These are phyloP conservation scores for Agonopterix subpropinquella DNA, from an alignment of 2,888 invertebrate genomes.

Conservation along the genomic window DNA sequence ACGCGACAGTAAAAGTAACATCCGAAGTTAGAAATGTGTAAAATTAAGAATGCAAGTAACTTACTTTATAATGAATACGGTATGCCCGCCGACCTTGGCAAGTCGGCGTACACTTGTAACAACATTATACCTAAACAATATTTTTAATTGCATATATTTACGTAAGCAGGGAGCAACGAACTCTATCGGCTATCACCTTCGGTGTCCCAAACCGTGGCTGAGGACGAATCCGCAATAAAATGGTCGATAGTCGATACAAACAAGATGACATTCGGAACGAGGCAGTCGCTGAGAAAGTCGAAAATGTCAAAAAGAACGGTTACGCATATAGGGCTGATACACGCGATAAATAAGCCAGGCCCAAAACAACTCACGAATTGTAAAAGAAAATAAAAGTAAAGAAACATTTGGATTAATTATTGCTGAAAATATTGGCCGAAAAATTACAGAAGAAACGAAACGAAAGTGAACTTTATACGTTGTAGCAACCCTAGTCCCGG, in stretches of 20 bases:
- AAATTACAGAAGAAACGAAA: no score
- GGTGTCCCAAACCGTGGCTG: conserved; percentile 64
- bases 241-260: conserved; percentile 52
- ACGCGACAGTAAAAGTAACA: no score
- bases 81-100: conserved; percentile 14
- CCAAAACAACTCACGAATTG: no score
- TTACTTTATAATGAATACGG: no score
- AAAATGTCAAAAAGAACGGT: conserved; percentile 10
- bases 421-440: no score
- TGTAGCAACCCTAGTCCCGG: not conserved
- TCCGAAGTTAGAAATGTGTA: no score
- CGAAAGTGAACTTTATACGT: no score
- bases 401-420: no score
- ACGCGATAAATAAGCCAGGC: conserved; percentile 1
- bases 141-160: conserved; percentile 60
- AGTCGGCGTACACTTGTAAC: conserved; percentile 26
- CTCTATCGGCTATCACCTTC: conserved; percentile 58
- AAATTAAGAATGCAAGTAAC: no score
- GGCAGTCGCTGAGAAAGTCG: conserved; percentile 6
- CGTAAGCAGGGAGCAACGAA: conserved; percentile 63
- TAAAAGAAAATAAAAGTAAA: no score
- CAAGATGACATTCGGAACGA: conserved; percentile 39
- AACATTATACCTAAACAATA: conserved; percentile 34
- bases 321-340: conserved; percentile 5
- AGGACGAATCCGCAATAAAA: conserved; percentile 60